Conservation (phyloP, 2,888 invertebrate species). For the Brenthis daphne region DNA sequence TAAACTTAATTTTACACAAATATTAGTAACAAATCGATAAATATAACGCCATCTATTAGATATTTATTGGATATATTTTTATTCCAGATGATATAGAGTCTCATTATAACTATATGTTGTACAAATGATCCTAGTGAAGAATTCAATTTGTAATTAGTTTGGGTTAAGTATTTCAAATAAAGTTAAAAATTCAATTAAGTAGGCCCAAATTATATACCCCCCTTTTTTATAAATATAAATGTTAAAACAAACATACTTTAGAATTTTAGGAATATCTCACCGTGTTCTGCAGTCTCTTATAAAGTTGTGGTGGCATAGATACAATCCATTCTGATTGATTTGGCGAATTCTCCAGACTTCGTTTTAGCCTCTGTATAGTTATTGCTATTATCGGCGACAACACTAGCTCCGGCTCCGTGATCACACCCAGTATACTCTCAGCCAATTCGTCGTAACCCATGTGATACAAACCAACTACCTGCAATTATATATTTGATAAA, state of each 20-base stretch:
- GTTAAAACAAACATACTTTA: too few relatives aligned
- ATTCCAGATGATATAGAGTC: too few relatives aligned
- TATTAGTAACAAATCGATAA: too few relatives aligned
- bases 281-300: conserved; percentile 87
- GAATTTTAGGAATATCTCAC: conserved; percentile 53
- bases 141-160: too few relatives aligned
- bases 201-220: too few relatives aligned
- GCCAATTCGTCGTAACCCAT: conserved; percentile 84
- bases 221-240: too few relatives aligned
- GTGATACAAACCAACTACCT: conserved; percentile 84
- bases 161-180: neutral
- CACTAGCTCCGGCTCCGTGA: conserved; percentile 86
- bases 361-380: conserved; percentile 90
- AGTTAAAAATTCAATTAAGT: neutral
- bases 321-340: conserved; percentile 86
- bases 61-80: too few relatives aligned
- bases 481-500: conserved; percentile 31
- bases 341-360: conserved; percentile 83
- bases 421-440: conserved; percentile 83
- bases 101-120: too few relatives aligned
- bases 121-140: too few relatives aligned
- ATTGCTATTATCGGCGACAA: conserved; percentile 88
- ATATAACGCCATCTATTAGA: too few relatives aligned
- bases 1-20: too few relatives aligned
- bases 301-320: conserved; percentile 88